These are phyloP conservation scores for Microcebus griseorufus DNA, from an alignment of 2,113 vertebrate species.

Conservation along the genomic window DNA sequence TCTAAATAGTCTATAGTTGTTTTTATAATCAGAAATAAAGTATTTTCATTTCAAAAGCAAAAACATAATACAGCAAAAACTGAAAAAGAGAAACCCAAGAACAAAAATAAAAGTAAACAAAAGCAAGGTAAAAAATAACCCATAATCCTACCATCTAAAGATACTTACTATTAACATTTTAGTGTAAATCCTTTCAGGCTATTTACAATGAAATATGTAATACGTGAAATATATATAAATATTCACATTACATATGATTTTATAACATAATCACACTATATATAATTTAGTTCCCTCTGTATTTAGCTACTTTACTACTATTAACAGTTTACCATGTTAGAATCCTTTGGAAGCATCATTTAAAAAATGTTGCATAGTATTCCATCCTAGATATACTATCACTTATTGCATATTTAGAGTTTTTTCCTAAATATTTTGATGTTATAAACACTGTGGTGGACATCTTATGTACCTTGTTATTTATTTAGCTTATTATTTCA, in stretches of 20 bases:
- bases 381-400: neutral
- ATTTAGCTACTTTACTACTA: neutral
- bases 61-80: neutral
- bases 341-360: neutral
- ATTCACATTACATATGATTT: neutral
- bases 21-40: neutral
- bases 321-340: neutral
- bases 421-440: neutral
- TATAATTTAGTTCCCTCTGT: neutral
- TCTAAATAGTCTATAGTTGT: slow-evolving; percentile 1
- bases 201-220: neutral
- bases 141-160: neutral
- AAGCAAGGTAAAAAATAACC: neutral
- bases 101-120: neutral
- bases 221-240: neutral
- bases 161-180: neutral
- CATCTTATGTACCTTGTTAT: neutral
- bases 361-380: neutral
- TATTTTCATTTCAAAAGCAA: neutral
- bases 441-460: neutral
- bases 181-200: neutral
- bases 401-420: neutral
- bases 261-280: neutral
- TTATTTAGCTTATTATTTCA: neutral
- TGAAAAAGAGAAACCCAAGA: neutral